Evolutionary conservation across 2,888 invertebrate species (phyloP), one percentile per base, ranked within the genome.

Genomic region (Hymenopus coronatus): DNA sequence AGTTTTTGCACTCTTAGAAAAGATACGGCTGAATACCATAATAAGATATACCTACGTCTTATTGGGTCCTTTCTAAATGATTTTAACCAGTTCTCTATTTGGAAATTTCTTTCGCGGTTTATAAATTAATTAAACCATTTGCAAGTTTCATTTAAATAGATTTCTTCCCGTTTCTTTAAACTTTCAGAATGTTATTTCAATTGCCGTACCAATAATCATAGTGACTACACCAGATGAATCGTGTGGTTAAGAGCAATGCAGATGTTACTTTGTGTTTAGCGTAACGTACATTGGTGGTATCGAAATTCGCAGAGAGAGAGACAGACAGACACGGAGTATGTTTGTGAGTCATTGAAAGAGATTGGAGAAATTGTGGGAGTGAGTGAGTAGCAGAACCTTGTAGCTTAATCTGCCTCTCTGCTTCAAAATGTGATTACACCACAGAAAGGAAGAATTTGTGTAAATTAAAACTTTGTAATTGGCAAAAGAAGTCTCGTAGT

Each of bases 401-500:
- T 70, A 20, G 25, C 54, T 70, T 70, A 70, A 70, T 70, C 54
- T 70, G 54, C 54, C 54, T 70, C 4, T 20, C 54, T 3, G 54
- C 54, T 70, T 70, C 54, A 70, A 70, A 70, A 84, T 84, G n/a
- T 84, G 33, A 84, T 84, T 84, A 84, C 20, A 84, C 28, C 46
- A 84, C 33, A 84, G 28, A 81, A 87, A 81, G 25, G 15, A 87
- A 87, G n/a, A 87, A 87, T 33, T 87, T 82, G 87, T 87, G 82
- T 82, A 87, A 87, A 87, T 87, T 87, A 87, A 87, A 87, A 87
- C n/a, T 81, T 87, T 87, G 81, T 30, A 87, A 82, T 54, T 87
- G 8, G 30, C 28, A 87, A 87, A 87, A 87, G 28, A 87, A 87
- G 82, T 87, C 33, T 87, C 25, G 25, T 87, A 20, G 30, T n/a